Percentiles rank a stretch among this genome's conserved stretches.
Evolutionary conservation across 2,113 vertebrate genomes (phyloP).

Genomic region (Amphiprion percula): DNA sequence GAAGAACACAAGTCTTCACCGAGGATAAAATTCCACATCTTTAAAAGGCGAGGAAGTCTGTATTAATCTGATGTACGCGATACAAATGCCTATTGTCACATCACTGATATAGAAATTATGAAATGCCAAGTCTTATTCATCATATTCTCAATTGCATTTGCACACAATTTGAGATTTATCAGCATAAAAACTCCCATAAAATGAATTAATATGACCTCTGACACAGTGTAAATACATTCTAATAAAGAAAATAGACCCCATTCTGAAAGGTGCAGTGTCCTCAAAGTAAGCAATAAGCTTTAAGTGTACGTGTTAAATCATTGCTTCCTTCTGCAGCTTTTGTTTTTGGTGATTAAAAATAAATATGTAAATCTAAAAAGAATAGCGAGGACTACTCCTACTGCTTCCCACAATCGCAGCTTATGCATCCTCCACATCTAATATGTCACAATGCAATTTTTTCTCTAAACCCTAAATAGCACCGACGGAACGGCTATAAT

Average conservation of each 20-base stretch:
- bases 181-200: neutral
- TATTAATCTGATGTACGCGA: neutral
- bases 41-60: too few species aligned
- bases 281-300: neutral
- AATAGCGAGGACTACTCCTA: neutral
- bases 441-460: neutral
- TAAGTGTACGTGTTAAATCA: neutral
- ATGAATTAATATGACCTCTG: neutral
- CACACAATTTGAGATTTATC: neutral
- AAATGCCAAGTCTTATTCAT: neutral
- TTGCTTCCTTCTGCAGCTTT: neutral
- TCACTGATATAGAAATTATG: neutral
- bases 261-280: slow-evolving; percentile 20
- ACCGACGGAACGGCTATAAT: neutral
- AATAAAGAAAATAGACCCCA: neutral
- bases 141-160: neutral
- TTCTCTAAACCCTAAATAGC: neutral
- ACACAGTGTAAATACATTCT: slow-evolving; percentile 1
- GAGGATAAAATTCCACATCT: too few species aligned
- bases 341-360: neutral
- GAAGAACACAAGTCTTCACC: too few species aligned
- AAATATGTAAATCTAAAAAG: neutral
- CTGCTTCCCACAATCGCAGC: neutral
- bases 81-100: neutral
- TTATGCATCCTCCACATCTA: neutral